Evolutionary conservation across 2,797 vertebrate genomes (phyloP).

Genomic region (Amphiprion clarkii): DNA sequence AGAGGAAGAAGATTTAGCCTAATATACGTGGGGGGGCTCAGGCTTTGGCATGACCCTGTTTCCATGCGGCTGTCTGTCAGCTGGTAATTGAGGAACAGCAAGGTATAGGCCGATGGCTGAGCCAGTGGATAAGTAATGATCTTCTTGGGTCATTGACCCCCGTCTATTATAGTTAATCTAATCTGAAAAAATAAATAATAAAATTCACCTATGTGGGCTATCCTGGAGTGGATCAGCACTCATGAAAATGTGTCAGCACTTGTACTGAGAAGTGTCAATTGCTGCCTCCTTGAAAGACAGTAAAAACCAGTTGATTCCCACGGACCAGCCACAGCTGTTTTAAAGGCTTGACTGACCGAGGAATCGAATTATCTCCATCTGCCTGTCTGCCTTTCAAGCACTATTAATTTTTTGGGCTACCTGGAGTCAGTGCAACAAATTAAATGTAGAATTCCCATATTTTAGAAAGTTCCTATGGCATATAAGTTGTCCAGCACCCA

Average conservation of each 20-base stretch:
- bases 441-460: background rate
- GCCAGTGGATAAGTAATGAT: slow-evolving; percentile 74
- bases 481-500: slow-evolving; percentile 13
- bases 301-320: slow-evolving; percentile 39
- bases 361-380: slow-evolving; percentile 13
- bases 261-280: slow-evolving; percentile 55
- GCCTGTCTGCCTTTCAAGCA: slow-evolving; percentile 16
- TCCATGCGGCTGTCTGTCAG: slow-evolving; percentile 67
- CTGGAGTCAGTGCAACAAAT: background rate
- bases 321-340: slow-evolving; percentile 50
- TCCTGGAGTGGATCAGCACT: slow-evolving; percentile 43
- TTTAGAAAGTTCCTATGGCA: slow-evolving; percentile 4
- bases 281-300: slow-evolving; percentile 48
- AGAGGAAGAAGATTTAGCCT: slow-evolving; percentile 70
- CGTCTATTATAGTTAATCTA: slow-evolving; percentile 69
- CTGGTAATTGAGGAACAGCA: slow-evolving; percentile 71
- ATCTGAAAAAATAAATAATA: slow-evolving; percentile 69
- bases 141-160: slow-evolving; percentile 66
- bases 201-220: slow-evolving; percentile 51
- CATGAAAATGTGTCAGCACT: slow-evolving; percentile 50
- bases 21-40: slow-evolving; percentile 54
- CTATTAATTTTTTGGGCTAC: slow-evolving; percentile 3
- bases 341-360: slow-evolving; percentile 33
- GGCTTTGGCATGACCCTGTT: slow-evolving; percentile 69
- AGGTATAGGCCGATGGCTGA: slow-evolving; percentile 44